phyloP scores from a whole-genome alignment of 1,140 invertebrate species.

The Chironomus striatipennis region DNA sequence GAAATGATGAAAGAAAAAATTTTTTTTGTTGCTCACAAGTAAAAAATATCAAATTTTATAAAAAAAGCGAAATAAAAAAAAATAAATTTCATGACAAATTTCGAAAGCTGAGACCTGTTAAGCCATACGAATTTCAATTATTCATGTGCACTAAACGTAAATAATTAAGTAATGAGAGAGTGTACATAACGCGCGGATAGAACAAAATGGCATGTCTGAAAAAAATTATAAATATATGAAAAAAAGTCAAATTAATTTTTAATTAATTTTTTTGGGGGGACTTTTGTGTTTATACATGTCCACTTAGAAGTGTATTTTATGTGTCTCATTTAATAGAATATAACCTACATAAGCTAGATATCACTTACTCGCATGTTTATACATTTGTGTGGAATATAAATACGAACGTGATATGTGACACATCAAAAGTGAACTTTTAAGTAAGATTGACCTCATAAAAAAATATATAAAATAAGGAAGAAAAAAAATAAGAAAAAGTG shows the following conservation, averaged over 20 bases:
- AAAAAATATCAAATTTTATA: background rate
- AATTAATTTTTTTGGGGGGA: slow-evolving; percentile 4
- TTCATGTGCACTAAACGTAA: slow-evolving; percentile 16
- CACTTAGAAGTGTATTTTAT: background rate
- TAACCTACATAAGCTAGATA: background rate
- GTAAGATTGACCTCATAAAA: no score
- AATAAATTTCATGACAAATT: background rate
- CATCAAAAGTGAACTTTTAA: no score
- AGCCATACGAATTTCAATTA: slow-evolving; percentile 8
- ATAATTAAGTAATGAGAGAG: slow-evolving; percentile 18
- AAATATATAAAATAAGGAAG: no score
- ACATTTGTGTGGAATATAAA: no score
- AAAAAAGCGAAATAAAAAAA: background rate
- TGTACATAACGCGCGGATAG: background rate
- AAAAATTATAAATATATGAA: background rate
- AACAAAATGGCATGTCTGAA: background rate
- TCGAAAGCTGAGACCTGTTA: background rate
- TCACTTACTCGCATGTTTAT: no score
- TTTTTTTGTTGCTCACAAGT: background rate
- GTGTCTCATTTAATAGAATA: no score
- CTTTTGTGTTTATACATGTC: background rate
- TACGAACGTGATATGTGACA: no score
- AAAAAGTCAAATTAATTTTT: background rate
- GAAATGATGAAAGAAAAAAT: no score
- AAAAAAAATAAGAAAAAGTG: no score